Evolutionary conservation across 2,113 vertebrate genomes (phyloP), one percentile per base, ranked within the genome.

Genomic region (Mixornis gularis): DNA sequence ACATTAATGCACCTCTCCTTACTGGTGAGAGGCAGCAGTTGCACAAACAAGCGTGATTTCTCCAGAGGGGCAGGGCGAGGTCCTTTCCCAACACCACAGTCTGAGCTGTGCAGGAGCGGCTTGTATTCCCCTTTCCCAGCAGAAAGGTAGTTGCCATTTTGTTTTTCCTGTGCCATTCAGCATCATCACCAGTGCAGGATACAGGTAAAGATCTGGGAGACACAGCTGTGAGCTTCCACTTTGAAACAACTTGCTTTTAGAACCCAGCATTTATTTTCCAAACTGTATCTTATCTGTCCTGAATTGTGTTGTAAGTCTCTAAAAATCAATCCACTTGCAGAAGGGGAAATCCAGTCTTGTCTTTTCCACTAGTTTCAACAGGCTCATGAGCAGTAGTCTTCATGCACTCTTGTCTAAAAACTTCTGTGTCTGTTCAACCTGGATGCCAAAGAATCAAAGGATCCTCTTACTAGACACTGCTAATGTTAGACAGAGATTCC

Each of bases 381-480:
- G 36, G 20, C 17, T 88, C 1, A 3, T 26, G 24, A 58, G 32
- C 34, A 34, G 36, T 27, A 63, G n/a, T 43, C 16, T 53, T 79
- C 58, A 69, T 0, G 0, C 27, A 36, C 15, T 65, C 11, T 3
- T 48, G 24, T 0, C 17, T 53, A 62, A 40, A 69, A 56, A 15
- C 11, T 53, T 72, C 3, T 25, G 1, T 19, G 10, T 13, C 41
- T 55, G 4, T 80, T 90, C 34, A 77, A 9, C 32, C 27, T 64
- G 52, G 22, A 29, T 10, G 2, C 32, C 53, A 22, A 48, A 85
- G 62, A 55, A 48, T 46, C 9, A 59, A 64, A 85, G 29, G 13
- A 51, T 64, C 15, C 25, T 66, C n/a, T 52, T 69, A 5, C 3
- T 25, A 60, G 58, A 52, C 12, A 27, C 12, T 60, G 19, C 5